Evolutionary conservation across 2,888 invertebrate genomes (phyloP), one percentile per base, ranked within the genome.

Genomic region (Amblyteles armatorius): DNA sequence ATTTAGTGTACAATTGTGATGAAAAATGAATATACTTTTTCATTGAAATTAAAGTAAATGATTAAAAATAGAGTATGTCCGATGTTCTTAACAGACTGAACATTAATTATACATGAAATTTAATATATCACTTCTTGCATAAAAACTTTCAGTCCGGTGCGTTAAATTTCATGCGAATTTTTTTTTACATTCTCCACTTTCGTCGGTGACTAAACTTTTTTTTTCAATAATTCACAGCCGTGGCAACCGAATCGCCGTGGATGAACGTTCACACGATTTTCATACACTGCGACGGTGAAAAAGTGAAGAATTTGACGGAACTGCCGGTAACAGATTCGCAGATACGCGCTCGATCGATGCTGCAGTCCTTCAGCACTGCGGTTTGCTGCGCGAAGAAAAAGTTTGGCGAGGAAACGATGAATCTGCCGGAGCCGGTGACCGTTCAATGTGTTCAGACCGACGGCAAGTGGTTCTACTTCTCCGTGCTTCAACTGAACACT

Each of bases 381-480:
- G 95, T 97, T 3, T 94, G 97, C 40, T 96, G 96, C 91, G 98
- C 98, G 0, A 96, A 96, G 89, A 95, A 96, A 88, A 94, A 95
- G 90, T 97, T 96, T 94, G 98, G 98, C 91, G 93, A 96, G 88
- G 69, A 19, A 9, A 95, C 96, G 4, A 95, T 95, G 91, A 94
- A 95, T 82, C 94, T 98, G 52, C 96, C 97, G 1, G 95, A 96
- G 90, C 98, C 99, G 5, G 95, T 98, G 74, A 96, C 96, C 60
- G 94, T 98, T 2, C 98, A 99, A 92, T 96, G 97, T 91, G 95
- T 99, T 87, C 97, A 98, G 88, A 96, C 97, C 3, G 96, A 98
- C 92, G 97, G 98, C 0, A 94, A 95, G 88, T 94, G 95, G 57
- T 97, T 97, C 92, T 96, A 98, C 92, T 98, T 98, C 92, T 96